Conservation (phyloP, 1,140 invertebrate genomes). For the Antheraea mylitta region DNA sequence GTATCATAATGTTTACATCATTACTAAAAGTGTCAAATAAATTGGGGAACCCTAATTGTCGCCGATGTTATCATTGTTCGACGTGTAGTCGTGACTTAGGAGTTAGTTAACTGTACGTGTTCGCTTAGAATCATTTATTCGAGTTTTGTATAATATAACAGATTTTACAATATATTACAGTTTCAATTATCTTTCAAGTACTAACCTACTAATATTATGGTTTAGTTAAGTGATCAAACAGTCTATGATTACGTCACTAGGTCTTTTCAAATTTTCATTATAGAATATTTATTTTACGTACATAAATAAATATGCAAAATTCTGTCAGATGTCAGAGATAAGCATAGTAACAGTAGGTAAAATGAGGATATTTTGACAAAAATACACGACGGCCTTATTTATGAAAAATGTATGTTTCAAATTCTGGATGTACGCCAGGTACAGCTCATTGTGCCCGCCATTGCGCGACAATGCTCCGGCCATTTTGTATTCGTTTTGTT, state of each 20-base stretch:
- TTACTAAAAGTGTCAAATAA: not conserved
- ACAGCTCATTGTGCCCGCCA: conserved; percentile 24
- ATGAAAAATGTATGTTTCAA: conserved; percentile 6
- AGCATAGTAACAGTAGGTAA: not conserved
- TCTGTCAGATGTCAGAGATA: not conserved
- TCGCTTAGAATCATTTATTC: not conserved
- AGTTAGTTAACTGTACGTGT: not conserved
- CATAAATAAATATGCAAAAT: not conserved
- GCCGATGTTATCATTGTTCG: not conserved
- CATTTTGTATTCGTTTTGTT: conserved; percentile 36
- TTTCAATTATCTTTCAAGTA: too few relatives aligned
- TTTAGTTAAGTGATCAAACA: too few relatives aligned
- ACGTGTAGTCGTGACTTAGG: not conserved
- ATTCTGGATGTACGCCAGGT: conserved; percentile 32
- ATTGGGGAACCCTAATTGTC: not conserved
- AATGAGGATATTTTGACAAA: conserved; percentile 3
- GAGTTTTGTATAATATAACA: too few relatives aligned
- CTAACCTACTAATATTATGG: too few relatives aligned
- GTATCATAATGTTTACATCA: too few relatives aligned
- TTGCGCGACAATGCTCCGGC: conserved; percentile 36
- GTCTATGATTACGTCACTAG: too few relatives aligned
- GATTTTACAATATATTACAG: too few relatives aligned
- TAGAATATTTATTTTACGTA: too few relatives aligned
- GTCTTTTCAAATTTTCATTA: too few relatives aligned
- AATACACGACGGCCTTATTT: conserved; percentile 20